Base-by-base conservation (phyloP, 2,797 vertebrate genomes). In the Sebastes matsubarae region DNA sequence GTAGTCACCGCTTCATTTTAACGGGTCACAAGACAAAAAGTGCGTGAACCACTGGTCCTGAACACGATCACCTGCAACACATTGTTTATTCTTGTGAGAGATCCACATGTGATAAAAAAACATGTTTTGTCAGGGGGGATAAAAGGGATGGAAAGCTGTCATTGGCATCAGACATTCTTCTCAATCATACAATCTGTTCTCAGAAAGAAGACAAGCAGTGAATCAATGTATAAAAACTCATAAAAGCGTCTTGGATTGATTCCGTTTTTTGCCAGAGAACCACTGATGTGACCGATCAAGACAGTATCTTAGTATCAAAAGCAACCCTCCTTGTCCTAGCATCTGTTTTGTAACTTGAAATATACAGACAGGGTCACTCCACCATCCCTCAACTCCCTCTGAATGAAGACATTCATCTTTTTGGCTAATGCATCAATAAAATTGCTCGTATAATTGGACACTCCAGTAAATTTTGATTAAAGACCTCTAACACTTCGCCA, bases 381-480 rank as follows among this genome's bases (percentile, higher is more conserved):
- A 4, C 25, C 71, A 72, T 77, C 75, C 65, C 68, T 85, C 70
- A 46, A 16, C 79, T 86, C 50, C 0, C 8, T 80, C 55, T 72
- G 42, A 75, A 79, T 88, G 75, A 87, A 91, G 81, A 86, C 77
- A 61, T 92, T 76, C 86, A 81, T 90, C 87, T 84, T 83, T 80
- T 73, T 18, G 77, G 77, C 87, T 89, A 91, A 91, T 87, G 87
- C 84, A 68, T 75, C 87, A 64, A 72, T 92, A 86, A 91, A 92
- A 89, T 4, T 36, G 86, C 85, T 91, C 88, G 60, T 94, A 89
- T 92, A 92, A 88, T 75, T 77, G 79, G 91, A 91, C 88, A 86
- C 82, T 88, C 71, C 76, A 85, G 89, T 89, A 92, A 88, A 92
- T 92, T 90, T 83, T 90, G 86, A 93, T 91, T 86, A 88, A 93